Conservation (phyloP, 2,888 invertebrate genomes). For the Leptopilina syphax region DNA sequence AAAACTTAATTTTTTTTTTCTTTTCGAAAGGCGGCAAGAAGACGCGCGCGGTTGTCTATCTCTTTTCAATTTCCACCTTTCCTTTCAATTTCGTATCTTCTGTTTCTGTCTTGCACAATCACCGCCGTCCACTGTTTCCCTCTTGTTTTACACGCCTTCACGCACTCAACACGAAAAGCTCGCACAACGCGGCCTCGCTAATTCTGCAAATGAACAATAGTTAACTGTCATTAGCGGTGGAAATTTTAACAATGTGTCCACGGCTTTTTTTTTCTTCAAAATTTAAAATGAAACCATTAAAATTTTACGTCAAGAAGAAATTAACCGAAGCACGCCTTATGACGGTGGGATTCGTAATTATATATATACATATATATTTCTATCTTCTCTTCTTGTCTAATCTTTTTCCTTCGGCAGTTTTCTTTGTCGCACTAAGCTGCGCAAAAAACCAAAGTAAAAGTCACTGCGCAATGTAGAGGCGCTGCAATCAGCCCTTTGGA, state of each 20-base stretch:
- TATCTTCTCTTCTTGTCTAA: conserved; percentile 13
- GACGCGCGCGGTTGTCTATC: conserved; percentile 36
- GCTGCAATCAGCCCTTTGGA: conserved; percentile 13
- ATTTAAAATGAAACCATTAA: neutral
- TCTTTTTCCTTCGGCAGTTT: neutral
- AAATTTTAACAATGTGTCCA: neutral
- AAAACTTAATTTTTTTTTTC: neutral
- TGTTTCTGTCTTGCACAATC: conserved; percentile 6
- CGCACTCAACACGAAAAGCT: neutral
- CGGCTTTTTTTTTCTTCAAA: neutral
- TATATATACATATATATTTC: neutral
- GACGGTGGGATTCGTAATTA: conserved; percentile 8
- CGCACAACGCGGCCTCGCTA: conserved; percentile 12
- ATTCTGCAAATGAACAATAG: conserved; percentile 23
- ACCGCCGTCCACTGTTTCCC: conserved; percentile 11
- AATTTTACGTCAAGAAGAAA: neutral
- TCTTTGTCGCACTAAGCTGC: conserved; percentile 30
- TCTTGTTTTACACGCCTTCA: neutral
- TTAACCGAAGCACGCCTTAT: conserved; percentile 21
- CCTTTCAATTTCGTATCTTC: conserved; percentile 18
- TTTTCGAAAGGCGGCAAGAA: conserved; percentile 30
- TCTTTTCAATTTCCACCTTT: conserved; percentile 27
- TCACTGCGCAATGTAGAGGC: conserved; percentile 28
- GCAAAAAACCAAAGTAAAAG: neutral
- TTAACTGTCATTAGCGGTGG: neutral